Evolutionary conservation across 2,888 invertebrate species (phyloP), one percentile per base, ranked within the genome.

Genomic region (Colletes collaris): DNA sequence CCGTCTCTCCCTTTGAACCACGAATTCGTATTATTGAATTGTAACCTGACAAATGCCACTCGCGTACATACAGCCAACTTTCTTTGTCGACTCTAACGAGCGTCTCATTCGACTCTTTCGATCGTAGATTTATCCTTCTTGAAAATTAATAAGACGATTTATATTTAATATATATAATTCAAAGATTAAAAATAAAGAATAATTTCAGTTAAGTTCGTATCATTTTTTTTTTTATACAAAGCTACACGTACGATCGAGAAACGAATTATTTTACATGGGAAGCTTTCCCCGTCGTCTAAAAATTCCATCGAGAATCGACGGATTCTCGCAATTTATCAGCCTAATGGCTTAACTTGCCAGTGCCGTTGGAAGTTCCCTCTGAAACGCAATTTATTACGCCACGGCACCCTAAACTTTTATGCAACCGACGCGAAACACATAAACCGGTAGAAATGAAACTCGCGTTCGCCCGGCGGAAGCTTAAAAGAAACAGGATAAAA

Each of bases 341-440:
- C 13, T 72, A 73, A 60, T 37, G 66, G 13, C 49, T 50, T 10
- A 64, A 71, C 52, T 73, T 53, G 27, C 46, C 64, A 46, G 63
- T 59, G 19, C 8, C 5, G 6, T 37, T 19, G 13, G 52, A 46
- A 16, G 16, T 6, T 7, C 5, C 49, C 19, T 8, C 2, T 3
- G 50, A 50, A 56, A 27, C 13, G 35, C 8, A 53, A 59, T 75
- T 59, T 59, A 64, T 49, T 71, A 65, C n/a, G 3, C 5, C 46
- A 11, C 55, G 6, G 49, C 52, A n/a, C n/a, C 19, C 56, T 0
- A 53, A 75, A 70, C 19, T 70, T 64, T 75, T 53, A 46, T 49
- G 64, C 52, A 53, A 37, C 11, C 52, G n/a, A 53, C n/a, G n/a
- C 52, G 58, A 58, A 75, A 49, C 63, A 64, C 56, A 56, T 13